Base-by-base conservation (phyloP, 2,113 vertebrate species). In the Platycercus adscitus region DNA sequence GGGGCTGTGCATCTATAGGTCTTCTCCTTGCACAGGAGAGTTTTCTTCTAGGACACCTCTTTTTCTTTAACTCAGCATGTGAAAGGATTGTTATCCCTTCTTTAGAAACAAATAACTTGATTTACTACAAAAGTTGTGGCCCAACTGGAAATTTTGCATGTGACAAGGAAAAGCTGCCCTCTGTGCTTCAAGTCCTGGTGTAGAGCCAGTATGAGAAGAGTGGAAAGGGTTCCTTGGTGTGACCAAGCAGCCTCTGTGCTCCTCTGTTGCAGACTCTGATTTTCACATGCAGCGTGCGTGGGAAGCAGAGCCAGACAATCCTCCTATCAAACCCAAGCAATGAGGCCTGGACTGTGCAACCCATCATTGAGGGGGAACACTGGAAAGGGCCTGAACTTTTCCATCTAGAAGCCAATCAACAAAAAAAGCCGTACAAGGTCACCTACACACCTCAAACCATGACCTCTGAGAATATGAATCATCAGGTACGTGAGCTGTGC, bases 381-480 rank as follows among this genome's bases (percentile, higher is more conserved):
- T 99, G 99, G 99, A 98, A 96, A 19, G 98, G 97, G 14, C 94
- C 97, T 0, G 97, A 98, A 47, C 85, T 96, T 61, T 56, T 99
- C 72, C 93, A 95, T 24, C 94, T 99, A 4, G 98, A 99, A 69
- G 98, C 99, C 28, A 91, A 97, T 55, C 98, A 98, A 81, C 98
- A 99, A 88, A 98, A 97, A 94, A 98, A 98, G 81, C 93, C 98
- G 13, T 99, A 98, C 9, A 97, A 99, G 68, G 96, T 99, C 94
- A 99, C 98, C 41, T 99, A 99, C 91, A 95, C 31, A 20, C 99
- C 99, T 7, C 96, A 98, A 63, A 97, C 97, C 65, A 98, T 99
- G 98, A 99, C 98, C 29, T 7, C 89, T 8, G 98, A 98, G 28
- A 98, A 97, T 39, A 98, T 97, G 52, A 99, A 97, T 53, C 98